Conservation (phyloP, 2,797 vertebrate species). For the Gymnoscopelus braueri region DNA sequence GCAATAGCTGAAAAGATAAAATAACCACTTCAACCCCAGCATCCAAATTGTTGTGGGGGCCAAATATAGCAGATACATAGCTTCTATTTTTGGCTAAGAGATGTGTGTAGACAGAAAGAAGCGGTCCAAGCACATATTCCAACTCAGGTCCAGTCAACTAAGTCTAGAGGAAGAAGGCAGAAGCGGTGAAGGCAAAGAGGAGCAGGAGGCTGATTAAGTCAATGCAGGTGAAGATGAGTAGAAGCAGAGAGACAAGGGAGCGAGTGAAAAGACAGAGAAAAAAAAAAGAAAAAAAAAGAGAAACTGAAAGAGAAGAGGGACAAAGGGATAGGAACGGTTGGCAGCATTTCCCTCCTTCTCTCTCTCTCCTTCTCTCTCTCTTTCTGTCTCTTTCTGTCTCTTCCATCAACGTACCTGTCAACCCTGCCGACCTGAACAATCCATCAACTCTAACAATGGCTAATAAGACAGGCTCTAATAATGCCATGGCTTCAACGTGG, state of each 20-base stretch:
- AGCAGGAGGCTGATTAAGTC: slow-evolving; percentile 23
- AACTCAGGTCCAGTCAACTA: too few relatives aligned
- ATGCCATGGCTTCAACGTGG: neutral
- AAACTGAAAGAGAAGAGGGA: neutral
- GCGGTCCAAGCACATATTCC: too few relatives aligned
- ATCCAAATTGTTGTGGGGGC: too few relatives aligned
- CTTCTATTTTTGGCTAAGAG: too few relatives aligned
- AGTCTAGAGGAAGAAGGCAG: too few relatives aligned
- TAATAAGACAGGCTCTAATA: too few relatives aligned
- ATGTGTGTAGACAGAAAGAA: too few relatives aligned
- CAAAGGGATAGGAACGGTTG: slow-evolving; percentile 17
- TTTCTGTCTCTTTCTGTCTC: slow-evolving; percentile 47
- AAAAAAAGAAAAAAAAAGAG: slow-evolving; percentile 1
- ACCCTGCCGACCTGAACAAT: slow-evolving; percentile 53
- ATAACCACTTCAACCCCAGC: too few relatives aligned
- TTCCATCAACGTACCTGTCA: slow-evolving; percentile 65
- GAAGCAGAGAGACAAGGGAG: slow-evolving; percentile 21
- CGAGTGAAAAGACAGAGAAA: slow-evolving; percentile 5
- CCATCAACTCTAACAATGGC: slow-evolving; percentile 50
- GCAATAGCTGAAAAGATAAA: too few relatives aligned
- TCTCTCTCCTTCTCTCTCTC: neutral
- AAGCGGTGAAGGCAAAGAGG: neutral
- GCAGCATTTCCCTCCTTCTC: neutral
- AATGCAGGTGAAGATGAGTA: slow-evolving; percentile 35
- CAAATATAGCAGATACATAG: too few relatives aligned